Base-by-base conservation (phyloP, 2,888 invertebrate species). In the Papilio demoleus region DNA sequence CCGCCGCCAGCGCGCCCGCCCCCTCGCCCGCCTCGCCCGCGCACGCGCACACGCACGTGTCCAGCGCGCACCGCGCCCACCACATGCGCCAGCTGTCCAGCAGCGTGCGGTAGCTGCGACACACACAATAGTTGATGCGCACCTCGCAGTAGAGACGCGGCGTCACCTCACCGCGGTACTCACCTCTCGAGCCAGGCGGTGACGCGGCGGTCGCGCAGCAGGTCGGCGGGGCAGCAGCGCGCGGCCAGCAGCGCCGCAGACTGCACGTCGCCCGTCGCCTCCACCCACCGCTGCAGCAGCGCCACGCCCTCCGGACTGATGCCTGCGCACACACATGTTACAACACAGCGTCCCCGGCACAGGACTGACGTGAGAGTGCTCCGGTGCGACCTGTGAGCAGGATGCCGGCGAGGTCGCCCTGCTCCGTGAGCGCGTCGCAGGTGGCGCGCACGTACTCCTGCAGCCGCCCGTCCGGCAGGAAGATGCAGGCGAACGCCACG, bases 71-170 rank as follows among this genome's bases (percentile, higher is more conserved):
- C 65, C 98, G 94, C 84, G 96, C 95, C 84, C 95, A 95, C 98
- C 98, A 99, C 83, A 98, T 93, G 81, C 96, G 95, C 98, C 98
- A 98, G 64, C 95, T 94, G 87, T 99, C 97, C 75, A 99, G 92
- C 70, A 98, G 91, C 73, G 94, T 94, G 76, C 97, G 94, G 88
- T 98, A 98, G 87, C 97, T 97, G 83, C 56, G n/a, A n/a, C 8
- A n/a, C 42, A 22, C 12, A 42, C 17, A 14, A 19, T 5, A 11
- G 19, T 24, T 14, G 38, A 22, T 12, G 22, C 12, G 47, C 12
- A 34, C 34, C 34, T 22, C 11, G 11, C 5, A 36, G 42, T 27
- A 6, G 6, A 14, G 47, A 38, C 17, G 24, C 17, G 47, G 27
- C 22, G 95, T 86, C n/a, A 96, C 96, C 78, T 62, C 59, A 17